These are phyloP conservation scores for Hucho hucho DNA, from an alignment of 2,113 vertebrate genomes.

Conservation along the genomic window DNA sequence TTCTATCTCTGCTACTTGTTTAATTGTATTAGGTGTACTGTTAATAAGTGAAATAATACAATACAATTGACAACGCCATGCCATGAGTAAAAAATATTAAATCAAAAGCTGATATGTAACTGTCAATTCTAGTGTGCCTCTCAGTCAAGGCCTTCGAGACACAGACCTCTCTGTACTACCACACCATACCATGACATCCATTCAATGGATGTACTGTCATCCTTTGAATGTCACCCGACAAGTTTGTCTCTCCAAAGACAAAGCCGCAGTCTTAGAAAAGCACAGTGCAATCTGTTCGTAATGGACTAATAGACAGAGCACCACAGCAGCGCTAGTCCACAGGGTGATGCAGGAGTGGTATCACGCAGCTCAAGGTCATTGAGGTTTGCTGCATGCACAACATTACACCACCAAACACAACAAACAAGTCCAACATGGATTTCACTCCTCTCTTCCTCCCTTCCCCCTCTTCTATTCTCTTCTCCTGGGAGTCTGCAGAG, in stretches of 20 bases:
- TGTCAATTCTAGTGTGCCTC: background rate
- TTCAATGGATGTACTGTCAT: background rate
- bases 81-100: too few relatives aligned
- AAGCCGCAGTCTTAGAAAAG: constrained; percentile 16
- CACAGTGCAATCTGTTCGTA: constrained; percentile 32
- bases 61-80: too few relatives aligned
- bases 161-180: too few relatives aligned
- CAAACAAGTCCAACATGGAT: constrained; percentile 60
- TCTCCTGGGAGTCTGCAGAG: constrained; percentile 62
- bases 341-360: constrained; percentile 38
- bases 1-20: background rate
- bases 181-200: background rate
- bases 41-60: too few relatives aligned
- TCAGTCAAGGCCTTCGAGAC: too few relatives aligned
- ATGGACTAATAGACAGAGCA: constrained; percentile 32
- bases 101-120: background rate
- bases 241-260: background rate
- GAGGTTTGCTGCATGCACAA: constrained; percentile 56
- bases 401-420: constrained; percentile 44
- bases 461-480: constrained; percentile 10
- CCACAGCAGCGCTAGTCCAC: constrained; percentile 29
- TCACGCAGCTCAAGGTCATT: constrained; percentile 57
- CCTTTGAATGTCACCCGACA: background rate
- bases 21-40: too few relatives aligned
- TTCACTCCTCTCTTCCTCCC: constrained; percentile 3